These are phyloP conservation scores for Pseudopleuronectes americanus DNA, from an alignment of 2,797 vertebrate species.

Conservation along the genomic window DNA sequence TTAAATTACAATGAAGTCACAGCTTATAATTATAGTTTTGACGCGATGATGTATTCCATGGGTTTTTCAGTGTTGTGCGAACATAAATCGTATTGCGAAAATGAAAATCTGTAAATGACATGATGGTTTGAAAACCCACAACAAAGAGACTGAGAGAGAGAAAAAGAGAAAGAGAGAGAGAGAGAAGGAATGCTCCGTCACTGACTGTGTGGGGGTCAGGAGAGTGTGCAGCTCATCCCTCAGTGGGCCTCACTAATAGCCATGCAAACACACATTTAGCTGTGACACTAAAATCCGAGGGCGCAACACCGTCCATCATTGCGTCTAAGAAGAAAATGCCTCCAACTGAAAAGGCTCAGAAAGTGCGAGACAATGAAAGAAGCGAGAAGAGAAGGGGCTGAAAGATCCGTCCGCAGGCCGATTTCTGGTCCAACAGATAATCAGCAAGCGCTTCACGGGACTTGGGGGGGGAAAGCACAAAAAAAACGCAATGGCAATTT, in stretches of 20 bases:
- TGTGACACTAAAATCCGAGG: slow-evolving; percentile 71
- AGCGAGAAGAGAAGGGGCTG: slow-evolving; percentile 31
- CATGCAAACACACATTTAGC: slow-evolving; percentile 80
- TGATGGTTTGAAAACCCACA: slow-evolving; percentile 47
- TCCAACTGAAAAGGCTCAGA: slow-evolving; percentile 58
- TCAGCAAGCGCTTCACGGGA: slow-evolving; percentile 39
- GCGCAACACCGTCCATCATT: slow-evolving; percentile 68
- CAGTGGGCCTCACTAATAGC: slow-evolving; percentile 75
- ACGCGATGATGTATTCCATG: slow-evolving; percentile 35
- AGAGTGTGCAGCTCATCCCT: slow-evolving; percentile 67
- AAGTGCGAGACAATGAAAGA: slow-evolving; percentile 52
- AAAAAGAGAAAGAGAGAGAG: slow-evolving; percentile 1
- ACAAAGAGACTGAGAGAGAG: slow-evolving; percentile 10
- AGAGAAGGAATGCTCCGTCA: slow-evolving; percentile 42
- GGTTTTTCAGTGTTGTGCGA: slow-evolving; percentile 20
- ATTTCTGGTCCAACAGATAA: slow-evolving; percentile 43
- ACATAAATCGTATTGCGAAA: slow-evolving; percentile 36
- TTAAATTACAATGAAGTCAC: slow-evolving; percentile 39
- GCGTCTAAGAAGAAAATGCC: slow-evolving; percentile 52
- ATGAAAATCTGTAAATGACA: slow-evolving; percentile 46
- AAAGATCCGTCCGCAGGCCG: slow-evolving; percentile 63
- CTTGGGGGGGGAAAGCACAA: slow-evolving; percentile 23
- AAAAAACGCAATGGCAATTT: slow-evolving; percentile 50
- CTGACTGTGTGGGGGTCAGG: slow-evolving; percentile 60
- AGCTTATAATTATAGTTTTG: slow-evolving; percentile 39